Evolutionary conservation across 37 sponge, comb jelly and placozoan species (phyloP).

Genomic region (Dysidea cf. avara): DNA sequence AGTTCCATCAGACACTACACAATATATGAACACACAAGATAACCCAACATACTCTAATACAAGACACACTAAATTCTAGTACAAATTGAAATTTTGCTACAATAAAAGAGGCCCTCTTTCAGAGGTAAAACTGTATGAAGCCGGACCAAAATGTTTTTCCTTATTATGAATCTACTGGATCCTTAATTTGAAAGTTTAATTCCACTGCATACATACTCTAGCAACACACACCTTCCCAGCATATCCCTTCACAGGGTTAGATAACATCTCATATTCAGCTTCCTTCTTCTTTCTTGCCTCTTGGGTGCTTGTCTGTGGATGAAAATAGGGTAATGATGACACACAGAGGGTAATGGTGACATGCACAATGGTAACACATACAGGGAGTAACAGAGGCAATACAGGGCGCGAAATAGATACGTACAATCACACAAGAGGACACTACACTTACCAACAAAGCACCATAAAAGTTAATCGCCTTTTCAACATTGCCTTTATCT

Average conservation of each 20-base stretch:
- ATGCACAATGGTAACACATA: not conserved
- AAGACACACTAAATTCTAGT: not conserved
- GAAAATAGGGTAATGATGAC: not conserved
- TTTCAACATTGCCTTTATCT: slow-evolving; percentile 52
- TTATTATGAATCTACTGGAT: too few species aligned
- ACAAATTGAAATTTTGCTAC: too few species aligned
- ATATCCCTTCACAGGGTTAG: slow-evolving; percentile 77
- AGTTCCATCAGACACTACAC: slow-evolving; percentile 66
- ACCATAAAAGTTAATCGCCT: slow-evolving; percentile 43
- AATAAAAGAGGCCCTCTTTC: too few species aligned
- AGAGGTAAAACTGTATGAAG: too few species aligned
- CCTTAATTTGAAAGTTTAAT: too few species aligned
- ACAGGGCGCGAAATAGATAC: too few species aligned
- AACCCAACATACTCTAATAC: too few species aligned
- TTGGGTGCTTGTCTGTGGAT: slow-evolving; percentile 54
- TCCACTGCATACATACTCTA: too few species aligned
- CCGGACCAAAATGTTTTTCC: too few species aligned
- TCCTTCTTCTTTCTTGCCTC: slow-evolving; percentile 83
- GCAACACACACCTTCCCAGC: slow-evolving; percentile 62
- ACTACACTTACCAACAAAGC: slow-evolving; percentile 49
- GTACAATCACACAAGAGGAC: too few species aligned
- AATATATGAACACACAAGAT: not conserved
- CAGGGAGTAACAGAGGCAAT: not conserved
- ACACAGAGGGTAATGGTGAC: not conserved
- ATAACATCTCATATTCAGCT: slow-evolving; percentile 85